Conservation (phyloP, 2,888 invertebrate species). For the Blastobasis lacticolella region DNA sequence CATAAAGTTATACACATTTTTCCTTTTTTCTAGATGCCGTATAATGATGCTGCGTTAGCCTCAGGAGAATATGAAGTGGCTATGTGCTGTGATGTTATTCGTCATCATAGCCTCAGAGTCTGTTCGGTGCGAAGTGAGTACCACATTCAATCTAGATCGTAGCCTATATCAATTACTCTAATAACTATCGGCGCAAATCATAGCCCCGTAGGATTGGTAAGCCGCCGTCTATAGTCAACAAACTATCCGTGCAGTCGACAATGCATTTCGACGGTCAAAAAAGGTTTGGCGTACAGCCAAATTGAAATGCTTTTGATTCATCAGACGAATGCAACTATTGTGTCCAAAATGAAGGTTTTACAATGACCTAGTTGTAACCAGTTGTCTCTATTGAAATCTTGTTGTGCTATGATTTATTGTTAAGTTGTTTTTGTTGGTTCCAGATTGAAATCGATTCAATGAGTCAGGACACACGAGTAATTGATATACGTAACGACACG, state of each 20-base stretch:
- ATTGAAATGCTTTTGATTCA: constrained; percentile 55
- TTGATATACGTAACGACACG: neutral
- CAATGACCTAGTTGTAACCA: constrained; percentile 48
- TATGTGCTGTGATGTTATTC: constrained; percentile 36
- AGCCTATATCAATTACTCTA: too few relatives aligned
- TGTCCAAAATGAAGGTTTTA: constrained; percentile 38
- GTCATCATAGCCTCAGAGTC: constrained; percentile 20
- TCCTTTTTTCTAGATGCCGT: constrained; percentile 39
- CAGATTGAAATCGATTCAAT: constrained; percentile 24
- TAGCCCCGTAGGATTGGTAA: too few relatives aligned
- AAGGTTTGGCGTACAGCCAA: constrained; percentile 45
- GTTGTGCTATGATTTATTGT: constrained; percentile 35
- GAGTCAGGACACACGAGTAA: constrained; percentile 8
- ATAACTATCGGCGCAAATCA: too few relatives aligned
- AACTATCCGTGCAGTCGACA: constrained; percentile 32
- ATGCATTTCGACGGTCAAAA: constrained; percentile 45
- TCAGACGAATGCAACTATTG: constrained; percentile 44
- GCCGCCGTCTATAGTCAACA: too few relatives aligned
- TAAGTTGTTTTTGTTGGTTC: constrained; percentile 23
- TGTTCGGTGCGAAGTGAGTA: constrained; percentile 9
- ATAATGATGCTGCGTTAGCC: constrained; percentile 26
- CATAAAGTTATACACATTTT: too few relatives aligned
- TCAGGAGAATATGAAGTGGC: constrained; percentile 52
- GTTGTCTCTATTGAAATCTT: constrained; percentile 33
- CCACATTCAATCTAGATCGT: too few relatives aligned